phyloP scores from a whole-genome alignment of 2,888 invertebrate species.

The Cartodere bifasciata region DNA sequence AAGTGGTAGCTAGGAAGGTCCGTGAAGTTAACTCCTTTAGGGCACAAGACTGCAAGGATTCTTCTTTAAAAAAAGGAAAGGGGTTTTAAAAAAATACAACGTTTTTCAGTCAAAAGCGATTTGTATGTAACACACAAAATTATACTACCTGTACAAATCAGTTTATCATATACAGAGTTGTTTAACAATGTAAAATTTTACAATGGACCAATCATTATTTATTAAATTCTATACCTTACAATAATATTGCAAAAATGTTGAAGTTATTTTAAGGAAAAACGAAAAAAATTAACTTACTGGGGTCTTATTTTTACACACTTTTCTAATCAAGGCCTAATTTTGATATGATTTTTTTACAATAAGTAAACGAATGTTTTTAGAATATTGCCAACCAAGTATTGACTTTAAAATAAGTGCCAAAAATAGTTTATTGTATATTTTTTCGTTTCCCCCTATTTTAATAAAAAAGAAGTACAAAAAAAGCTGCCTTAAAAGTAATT shows the following conservation, averaged over 20 bases:
- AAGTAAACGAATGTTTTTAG: no score
- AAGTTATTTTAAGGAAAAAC: constrained; percentile 11
- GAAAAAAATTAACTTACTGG: constrained; percentile 7
- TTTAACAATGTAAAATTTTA: constrained; percentile 36
- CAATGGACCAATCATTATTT: constrained; percentile 32
- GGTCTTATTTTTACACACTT: not conserved
- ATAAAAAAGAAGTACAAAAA: constrained; percentile 1
- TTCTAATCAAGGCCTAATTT: not conserved
- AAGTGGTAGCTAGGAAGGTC: no score
- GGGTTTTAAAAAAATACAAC: no score
- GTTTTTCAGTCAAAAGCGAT: constrained; percentile 32
- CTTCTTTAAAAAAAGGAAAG: no score
- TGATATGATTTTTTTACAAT: constrained; percentile 1
- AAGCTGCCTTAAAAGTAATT: constrained; percentile 10
- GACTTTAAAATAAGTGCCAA: no score
- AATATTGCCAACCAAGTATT: no score
- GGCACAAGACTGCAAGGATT: no score
- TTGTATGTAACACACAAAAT: constrained; percentile 35
- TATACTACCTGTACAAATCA: constrained; percentile 37
- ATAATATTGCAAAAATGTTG: constrained; percentile 21
- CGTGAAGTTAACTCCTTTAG: no score
- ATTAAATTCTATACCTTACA: constrained; percentile 22
- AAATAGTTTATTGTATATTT: no score
- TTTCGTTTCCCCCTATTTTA: no score
- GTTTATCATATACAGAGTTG: constrained; percentile 31